Conservation (phyloP, 1,140 invertebrate genomes). For the Drosophila bocki region DNA sequence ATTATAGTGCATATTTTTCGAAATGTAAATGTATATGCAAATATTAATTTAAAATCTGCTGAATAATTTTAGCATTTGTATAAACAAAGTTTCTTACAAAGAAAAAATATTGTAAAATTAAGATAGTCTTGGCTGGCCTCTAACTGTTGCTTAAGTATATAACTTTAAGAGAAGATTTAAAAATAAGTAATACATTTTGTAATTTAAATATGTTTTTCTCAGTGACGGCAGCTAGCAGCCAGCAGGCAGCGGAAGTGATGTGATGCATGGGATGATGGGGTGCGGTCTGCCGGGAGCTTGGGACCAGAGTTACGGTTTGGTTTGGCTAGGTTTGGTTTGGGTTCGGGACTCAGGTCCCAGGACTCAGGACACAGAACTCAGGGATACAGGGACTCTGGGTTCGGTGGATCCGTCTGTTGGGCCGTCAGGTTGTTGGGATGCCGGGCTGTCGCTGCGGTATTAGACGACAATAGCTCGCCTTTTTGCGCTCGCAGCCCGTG, state of each 20-base stretch:
- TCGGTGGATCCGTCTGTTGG: slow-evolving; percentile 23
- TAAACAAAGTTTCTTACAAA: background rate
- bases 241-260: slow-evolving; percentile 80
- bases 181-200: background rate
- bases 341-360: background rate
- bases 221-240: slow-evolving; percentile 41
- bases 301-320: slow-evolving; percentile 39
- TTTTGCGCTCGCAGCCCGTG: slow-evolving; percentile 80
- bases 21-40: background rate
- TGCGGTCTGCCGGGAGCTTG: slow-evolving; percentile 40
- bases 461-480: slow-evolving; percentile 81
- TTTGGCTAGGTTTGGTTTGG: slow-evolving; percentile 28
- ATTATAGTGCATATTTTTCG: no score
- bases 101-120: background rate
- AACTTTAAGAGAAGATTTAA: background rate
- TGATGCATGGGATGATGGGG: slow-evolving; percentile 80
- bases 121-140: background rate
- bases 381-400: slow-evolving; percentile 12
- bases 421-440: slow-evolving; percentile 40
- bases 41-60: background rate
- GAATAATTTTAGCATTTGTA: background rate
- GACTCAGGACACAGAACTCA: background rate
- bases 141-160: no score
- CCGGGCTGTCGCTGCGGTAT: slow-evolving; percentile 70
- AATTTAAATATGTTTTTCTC: background rate